Percentiles rank a stretch among this genome's conserved stretches.
These are phyloP conservation scores for Thalassoma bifasciatum DNA, from an alignment of 2,113 vertebrate species.

Conservation along the genomic window DNA sequence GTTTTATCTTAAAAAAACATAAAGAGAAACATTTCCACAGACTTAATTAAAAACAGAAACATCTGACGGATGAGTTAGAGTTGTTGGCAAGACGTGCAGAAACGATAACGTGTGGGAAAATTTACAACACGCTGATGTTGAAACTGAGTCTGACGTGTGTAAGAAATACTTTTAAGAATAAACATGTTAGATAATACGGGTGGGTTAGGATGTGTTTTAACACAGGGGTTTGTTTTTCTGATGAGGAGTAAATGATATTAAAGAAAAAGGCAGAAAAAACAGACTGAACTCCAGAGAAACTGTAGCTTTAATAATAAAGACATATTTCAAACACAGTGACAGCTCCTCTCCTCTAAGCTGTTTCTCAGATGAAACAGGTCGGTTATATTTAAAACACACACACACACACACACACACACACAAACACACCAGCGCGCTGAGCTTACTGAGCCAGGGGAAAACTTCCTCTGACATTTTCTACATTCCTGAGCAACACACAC, in stretches of 20 bases:
- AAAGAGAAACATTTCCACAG: background rate
- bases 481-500: constrained; percentile 44
- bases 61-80: background rate
- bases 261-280: too few relatives aligned
- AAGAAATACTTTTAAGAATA: background rate
- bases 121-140: background rate
- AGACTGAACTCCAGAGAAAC: too few relatives aligned
- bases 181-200: background rate
- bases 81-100: background rate
- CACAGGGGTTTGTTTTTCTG: too few relatives aligned
- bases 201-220: too few relatives aligned
- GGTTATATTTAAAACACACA: too few relatives aligned
- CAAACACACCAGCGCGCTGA: too few relatives aligned
- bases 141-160: background rate
- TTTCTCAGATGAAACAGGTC: background rate
- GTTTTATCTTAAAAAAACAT: background rate
- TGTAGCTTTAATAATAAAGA: background rate
- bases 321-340: too few relatives aligned
- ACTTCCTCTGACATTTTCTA: background rate
- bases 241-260: too few relatives aligned
- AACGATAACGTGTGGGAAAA: background rate
- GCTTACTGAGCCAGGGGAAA: background rate
- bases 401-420: too few relatives aligned
- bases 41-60: background rate
- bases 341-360: background rate